Evolutionary conservation across 1,140 invertebrate genomes (phyloP).

Genomic region (Bombus pascuorum): DNA sequence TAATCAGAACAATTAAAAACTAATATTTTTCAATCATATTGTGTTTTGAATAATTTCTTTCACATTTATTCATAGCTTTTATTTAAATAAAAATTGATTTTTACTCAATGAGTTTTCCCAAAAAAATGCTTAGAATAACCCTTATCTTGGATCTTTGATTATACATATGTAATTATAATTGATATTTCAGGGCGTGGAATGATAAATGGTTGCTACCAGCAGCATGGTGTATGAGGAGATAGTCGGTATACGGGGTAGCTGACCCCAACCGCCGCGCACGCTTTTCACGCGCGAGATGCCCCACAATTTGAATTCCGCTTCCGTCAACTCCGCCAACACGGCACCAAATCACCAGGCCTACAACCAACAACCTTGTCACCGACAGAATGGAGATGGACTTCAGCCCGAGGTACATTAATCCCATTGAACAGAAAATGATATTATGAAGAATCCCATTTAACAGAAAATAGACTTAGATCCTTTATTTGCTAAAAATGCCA

Average conservation of each 20-base stretch:
- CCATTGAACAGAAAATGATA: neutral
- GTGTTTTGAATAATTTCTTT: no score
- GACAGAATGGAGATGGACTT: constrained; percentile 74
- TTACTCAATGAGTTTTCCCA: no score
- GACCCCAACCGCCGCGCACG: constrained; percentile 82
- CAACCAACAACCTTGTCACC: constrained; percentile 82
- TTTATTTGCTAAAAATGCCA: no score
- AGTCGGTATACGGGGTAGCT: constrained; percentile 81
- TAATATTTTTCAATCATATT: no score
- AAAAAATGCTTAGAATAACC: no score
- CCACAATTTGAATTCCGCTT: constrained; percentile 79
- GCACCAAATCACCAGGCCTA: constrained; percentile 80
- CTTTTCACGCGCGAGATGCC: constrained; percentile 80
- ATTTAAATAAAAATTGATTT: no score
- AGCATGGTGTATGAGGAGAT: constrained; percentile 83
- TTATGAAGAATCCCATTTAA: neutral
- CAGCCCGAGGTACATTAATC: constrained; percentile 75
- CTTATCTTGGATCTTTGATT: neutral
- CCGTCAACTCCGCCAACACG: constrained; percentile 77
- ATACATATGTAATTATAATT: neutral
- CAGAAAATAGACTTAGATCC: no score
- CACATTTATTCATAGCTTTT: no score
- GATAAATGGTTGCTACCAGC: constrained; percentile 79
- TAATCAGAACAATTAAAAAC: no score
- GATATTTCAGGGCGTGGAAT: constrained; percentile 65